Conservation (phyloP, 1,140 invertebrate species). For the Bombyx mandarina region DNA sequence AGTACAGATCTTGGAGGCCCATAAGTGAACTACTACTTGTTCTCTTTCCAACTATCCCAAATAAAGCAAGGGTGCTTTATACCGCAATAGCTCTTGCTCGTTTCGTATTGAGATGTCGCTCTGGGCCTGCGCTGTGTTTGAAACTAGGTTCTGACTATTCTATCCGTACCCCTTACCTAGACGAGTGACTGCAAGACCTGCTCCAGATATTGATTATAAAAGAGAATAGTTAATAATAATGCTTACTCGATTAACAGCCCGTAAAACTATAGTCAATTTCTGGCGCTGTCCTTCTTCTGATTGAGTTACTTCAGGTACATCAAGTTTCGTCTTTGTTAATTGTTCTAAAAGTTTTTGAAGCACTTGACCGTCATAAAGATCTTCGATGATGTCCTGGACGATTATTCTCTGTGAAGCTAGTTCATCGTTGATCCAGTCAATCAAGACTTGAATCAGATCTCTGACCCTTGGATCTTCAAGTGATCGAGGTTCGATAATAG, state of each 20-base stretch:
- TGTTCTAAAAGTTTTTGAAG: constrained; percentile 97
- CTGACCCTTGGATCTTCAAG: constrained; percentile 89
- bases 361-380: constrained; percentile 98
- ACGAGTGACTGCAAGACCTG: not conserved
- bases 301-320: constrained; percentile 98
- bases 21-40: too few relatives aligned
- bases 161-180: too few relatives aligned
- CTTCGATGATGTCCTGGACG: constrained; percentile 96
- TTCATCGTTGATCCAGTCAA: constrained; percentile 99
- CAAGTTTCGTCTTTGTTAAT: constrained; percentile 89
- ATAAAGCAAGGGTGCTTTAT: too few relatives aligned
- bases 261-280: constrained; percentile 91
- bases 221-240: not conserved
- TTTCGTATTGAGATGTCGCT: too few relatives aligned
- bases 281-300: constrained; percentile 98
- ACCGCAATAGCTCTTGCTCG: too few relatives aligned
- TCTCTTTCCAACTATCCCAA: too few relatives aligned
- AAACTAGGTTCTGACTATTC: too few relatives aligned
- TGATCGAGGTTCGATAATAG: constrained; percentile 93
- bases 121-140: too few relatives aligned
- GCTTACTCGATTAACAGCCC: constrained; percentile 82
- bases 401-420: constrained; percentile 97
- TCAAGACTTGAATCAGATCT: constrained; percentile 89
- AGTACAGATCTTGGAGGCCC: too few relatives aligned
- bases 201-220: not conserved